phyloP scores from a whole-genome alignment of 2,797 vertebrate genomes.

The Helarctos malayanus region DNA sequence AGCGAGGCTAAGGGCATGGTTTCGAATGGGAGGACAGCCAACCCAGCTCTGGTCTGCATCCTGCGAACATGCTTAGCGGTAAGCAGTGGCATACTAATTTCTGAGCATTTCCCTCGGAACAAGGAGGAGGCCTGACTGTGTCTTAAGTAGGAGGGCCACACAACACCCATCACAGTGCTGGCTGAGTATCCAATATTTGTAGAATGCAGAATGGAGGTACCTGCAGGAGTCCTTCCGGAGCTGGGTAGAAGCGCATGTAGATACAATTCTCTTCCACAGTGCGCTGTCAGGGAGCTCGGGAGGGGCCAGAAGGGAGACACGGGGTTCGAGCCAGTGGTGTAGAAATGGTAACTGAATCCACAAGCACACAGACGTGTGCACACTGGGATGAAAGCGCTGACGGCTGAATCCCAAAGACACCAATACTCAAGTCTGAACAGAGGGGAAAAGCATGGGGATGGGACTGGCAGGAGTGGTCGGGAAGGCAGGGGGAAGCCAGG shows the following conservation, averaged over 20 bases:
- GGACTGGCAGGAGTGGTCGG: not conserved
- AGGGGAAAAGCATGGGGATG: not conserved
- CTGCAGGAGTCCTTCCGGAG: accelerated
- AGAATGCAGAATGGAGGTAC: not conserved
- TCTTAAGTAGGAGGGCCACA: not conserved
- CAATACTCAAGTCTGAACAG: not conserved
- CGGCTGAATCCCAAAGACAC: not conserved
- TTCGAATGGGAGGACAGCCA: not conserved
- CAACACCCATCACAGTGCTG: accelerated
- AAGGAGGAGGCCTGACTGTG: too few species aligned
- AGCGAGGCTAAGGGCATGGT: not conserved
- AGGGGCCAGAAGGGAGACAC: not conserved
- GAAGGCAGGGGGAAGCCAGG: not conserved
- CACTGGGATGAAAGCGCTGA: not conserved
- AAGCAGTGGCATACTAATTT: not conserved
- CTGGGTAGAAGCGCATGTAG: not conserved
- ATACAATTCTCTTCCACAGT: accelerated
- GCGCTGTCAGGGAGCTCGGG: not conserved
- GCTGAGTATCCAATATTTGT: not conserved
- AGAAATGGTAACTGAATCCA: not conserved
- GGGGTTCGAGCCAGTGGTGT: not conserved
- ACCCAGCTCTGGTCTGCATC: not conserved
- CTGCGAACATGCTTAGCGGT: not conserved
- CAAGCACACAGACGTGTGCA: not conserved
- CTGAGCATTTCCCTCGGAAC: not conserved